Base-by-base conservation (phyloP, 1,140 invertebrate species). In the Theocolax elegans region DNA sequence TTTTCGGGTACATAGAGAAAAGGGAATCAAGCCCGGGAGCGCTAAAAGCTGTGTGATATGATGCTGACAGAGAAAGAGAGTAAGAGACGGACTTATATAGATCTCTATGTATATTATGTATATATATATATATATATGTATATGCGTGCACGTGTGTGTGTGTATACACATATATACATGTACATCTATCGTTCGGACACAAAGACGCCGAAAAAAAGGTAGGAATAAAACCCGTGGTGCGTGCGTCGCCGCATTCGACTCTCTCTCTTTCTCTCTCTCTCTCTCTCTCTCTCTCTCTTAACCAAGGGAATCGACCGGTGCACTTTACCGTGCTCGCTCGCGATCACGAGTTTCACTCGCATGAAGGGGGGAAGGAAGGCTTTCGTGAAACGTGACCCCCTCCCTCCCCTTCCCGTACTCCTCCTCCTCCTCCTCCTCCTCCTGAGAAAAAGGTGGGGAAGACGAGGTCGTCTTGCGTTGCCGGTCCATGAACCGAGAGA, bases 381-480 rank as follows among this genome's bases (percentile, higher is more conserved):
- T 51, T 63, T 13, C 66, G 49, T 49, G 42, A 51, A 60, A 60
- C 56, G 56, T 68, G 56, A 68, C 56, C 66, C 54, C 59, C 66
- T 29, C 40, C 17, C 53, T 9, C n/a, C 4, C 17, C 46, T 17
- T 19, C 21, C 42, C n/a, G 10, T 17, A 4, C 17, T 35, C n/a
- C n/a, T 35, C 21, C 25, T n/a, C n/a, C n/a, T n/a, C n/a, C n/a
- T n/a, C n/a, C n/a, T n/a, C n/a, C n/a, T n/a, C n/a, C n/a, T n/a
- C n/a, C n/a, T n/a, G n/a, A n/a, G n/a, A n/a, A n/a, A n/a, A n/a
- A n/a, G n/a, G n/a, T n/a, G n/a, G n/a, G n/a, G n/a, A n/a, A n/a
- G n/a, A n/a, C n/a, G n/a, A n/a, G n/a, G n/a, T n/a, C n/a, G n/a
- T n/a, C n/a, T n/a, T n/a, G n/a, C n/a, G n/a, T n/a, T n/a, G n/a